Percentiles rank a stretch among this genome's conserved stretches.
Evolutionary conservation across 2,797 vertebrate genomes (phyloP).

Genomic region (Glossophaga mutica): DNA sequence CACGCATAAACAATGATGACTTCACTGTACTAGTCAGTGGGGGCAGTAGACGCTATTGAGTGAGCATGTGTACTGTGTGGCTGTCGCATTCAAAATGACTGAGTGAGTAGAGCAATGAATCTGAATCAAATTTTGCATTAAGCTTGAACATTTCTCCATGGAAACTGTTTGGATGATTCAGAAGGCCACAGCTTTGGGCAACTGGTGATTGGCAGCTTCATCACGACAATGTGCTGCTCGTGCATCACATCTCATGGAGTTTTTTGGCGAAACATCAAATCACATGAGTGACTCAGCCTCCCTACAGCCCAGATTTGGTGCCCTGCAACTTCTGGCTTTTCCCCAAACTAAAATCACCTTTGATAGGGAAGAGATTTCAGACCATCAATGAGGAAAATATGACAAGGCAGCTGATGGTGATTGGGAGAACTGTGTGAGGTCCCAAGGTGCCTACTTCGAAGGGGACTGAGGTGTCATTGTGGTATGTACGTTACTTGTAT

Average conservation of each 20-base stretch:
- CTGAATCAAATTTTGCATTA: background rate
- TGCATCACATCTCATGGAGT: background rate
- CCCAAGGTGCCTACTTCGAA: background rate
- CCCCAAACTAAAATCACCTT: background rate
- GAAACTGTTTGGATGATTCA: background rate
- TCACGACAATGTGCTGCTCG: background rate
- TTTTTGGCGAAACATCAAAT: background rate
- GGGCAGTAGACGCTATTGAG: too few species aligned
- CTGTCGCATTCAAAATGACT: too few species aligned
- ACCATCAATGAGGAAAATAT: background rate
- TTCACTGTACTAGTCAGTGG: too few species aligned
- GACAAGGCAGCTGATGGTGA: background rate
- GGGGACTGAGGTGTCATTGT: background rate
- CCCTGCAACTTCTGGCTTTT: background rate
- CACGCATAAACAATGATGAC: too few species aligned
- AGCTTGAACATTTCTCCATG: background rate
- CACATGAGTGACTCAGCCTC: background rate
- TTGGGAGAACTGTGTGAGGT: background rate
- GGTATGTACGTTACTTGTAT: background rate
- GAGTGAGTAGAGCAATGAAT: background rate
- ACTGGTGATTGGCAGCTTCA: background rate
- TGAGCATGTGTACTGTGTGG: too few species aligned
- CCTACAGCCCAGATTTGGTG: too few species aligned
- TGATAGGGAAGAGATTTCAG: background rate
- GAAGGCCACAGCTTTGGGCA: background rate